Percentiles rank a stretch among this genome's conserved stretches.
Conservation (phyloP, 2,888 invertebrate species). For the Endotricha flammealis region DNA sequence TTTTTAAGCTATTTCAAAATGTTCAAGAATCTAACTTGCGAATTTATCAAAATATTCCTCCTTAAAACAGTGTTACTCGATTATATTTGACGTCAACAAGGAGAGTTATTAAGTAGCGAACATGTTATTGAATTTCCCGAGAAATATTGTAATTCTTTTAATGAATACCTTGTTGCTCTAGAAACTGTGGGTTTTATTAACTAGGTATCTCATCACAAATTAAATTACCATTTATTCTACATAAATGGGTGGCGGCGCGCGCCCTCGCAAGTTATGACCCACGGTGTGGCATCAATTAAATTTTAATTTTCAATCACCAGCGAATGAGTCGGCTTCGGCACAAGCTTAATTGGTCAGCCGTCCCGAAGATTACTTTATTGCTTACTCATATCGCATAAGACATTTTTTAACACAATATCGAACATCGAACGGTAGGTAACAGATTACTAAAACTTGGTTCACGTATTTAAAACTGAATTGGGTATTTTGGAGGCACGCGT, state of each 20-base stretch:
- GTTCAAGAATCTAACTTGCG: too few species aligned
- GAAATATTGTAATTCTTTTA: too few species aligned
- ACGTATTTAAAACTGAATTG: conserved; percentile 4
- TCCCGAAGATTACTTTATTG: conserved; percentile 73
- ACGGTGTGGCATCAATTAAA: conserved; percentile 62
- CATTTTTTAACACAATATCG: conserved; percentile 24
- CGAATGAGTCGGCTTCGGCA: conserved; percentile 58
- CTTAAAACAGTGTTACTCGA: too few species aligned
- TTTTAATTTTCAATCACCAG: conserved; percentile 66
- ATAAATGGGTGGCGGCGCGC: conserved; percentile 44
- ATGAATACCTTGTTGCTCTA: too few species aligned
- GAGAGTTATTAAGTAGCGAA: too few species aligned
- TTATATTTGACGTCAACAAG: too few species aligned
- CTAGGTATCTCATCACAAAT: too few species aligned
- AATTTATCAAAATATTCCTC: too few species aligned
- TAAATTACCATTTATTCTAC: conserved; percentile 67
- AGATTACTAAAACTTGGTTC: conserved; percentile 2
- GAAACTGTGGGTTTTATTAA: too few species aligned
- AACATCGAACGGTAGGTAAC: too few species aligned
- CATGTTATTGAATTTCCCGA: too few species aligned
- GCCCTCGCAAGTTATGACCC: conserved; percentile 35
- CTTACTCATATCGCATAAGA: conserved; percentile 43
- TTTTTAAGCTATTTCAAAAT: too few species aligned
- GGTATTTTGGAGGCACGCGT: conserved; percentile 20
- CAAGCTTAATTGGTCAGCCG: conserved; percentile 60